Evolutionary conservation across 2,113 vertebrate species (phyloP), one percentile per base, ranked within the genome.

Genomic region (Girardinichthys multiradiatus): DNA sequence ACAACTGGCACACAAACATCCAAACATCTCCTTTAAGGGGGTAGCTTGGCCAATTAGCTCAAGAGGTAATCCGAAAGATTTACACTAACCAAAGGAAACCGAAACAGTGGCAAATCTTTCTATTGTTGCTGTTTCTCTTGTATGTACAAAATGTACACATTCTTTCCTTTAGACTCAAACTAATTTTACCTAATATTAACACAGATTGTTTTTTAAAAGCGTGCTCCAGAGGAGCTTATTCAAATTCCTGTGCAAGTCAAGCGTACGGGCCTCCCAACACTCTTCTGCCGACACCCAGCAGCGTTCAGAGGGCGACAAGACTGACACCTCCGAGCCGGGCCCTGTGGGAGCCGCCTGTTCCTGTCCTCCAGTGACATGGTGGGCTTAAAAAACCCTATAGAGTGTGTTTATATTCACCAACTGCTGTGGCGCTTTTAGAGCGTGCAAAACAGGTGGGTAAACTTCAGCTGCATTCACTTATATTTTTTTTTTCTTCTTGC

Each of bases 361-460:
- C 74, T 68, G 68, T 86, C 84, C 77, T 77, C 79, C 24, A 27
- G 85, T 79, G 86, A 86, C 87, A 88, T 62, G 87, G 87, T 91
- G 90, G 89, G 91, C 90, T 89, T 74, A 77, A 91, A 90, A 77
- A 84, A 71, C 72, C 84, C 86, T 89, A 82, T 89, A 89, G 83
- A 80, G 85, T 88, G 68, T 88, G 84, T 92, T 92, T 92, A 89
- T 90, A 87, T 91, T 93, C 89, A 87, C 89, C 87, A 93, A 93
- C 91, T 91, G 92, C 89, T 90, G 85, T 77, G 87, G 89, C 76
- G 86, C 91, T 88, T 91, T 81, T 89, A 89, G 86, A 91, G 88
- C 79, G 92, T 89, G 92, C 92, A 94, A 92, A 96, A 95, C 96
- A 96, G 96, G 95, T 96, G 95, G 95, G 94, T 94, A 94, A 91